Percentiles rank a stretch among this genome's conserved stretches.
Conservation (phyloP, 2,113 vertebrate species). For the Heterocephalus glaber region DNA sequence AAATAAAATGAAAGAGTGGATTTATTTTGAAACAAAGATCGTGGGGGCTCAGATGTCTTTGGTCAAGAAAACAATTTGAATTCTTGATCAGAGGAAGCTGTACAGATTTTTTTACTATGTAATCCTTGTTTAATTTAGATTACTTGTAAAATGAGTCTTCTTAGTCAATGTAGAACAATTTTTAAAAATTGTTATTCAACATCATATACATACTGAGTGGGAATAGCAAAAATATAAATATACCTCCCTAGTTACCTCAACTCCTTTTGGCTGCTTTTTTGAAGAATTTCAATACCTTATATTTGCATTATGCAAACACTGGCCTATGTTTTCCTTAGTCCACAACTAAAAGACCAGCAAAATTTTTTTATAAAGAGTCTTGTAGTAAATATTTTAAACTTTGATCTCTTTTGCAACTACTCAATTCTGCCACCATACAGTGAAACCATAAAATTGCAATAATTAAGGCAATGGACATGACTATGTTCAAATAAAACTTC, state of each 20-base stretch:
- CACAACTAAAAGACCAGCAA: neutral
- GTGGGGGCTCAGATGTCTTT: neutral
- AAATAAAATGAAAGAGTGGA: neutral
- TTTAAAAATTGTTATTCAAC: neutral
- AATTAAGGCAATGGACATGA: neutral
- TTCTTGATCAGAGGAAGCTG: neutral
- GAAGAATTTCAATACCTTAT: neutral
- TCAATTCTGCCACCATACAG: neutral
- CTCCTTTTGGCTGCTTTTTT: neutral
- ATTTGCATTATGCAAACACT: neutral
- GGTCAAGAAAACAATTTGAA: neutral
- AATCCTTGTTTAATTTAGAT: neutral
- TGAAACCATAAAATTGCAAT: neutral
- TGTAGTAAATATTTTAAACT: neutral
- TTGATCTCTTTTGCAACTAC: neutral
- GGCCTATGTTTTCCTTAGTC: neutral
- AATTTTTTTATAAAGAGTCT: neutral
- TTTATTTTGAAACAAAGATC: conserved; percentile 13
- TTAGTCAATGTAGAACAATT: neutral
- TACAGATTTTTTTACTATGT: neutral
- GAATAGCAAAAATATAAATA: neutral
- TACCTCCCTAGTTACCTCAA: neutral
- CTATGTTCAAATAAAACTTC: neutral
- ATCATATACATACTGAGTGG: neutral
- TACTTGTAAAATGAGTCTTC: neutral